Conservation (phyloP, 2,888 invertebrate genomes). For the Tipula unca region DNA sequence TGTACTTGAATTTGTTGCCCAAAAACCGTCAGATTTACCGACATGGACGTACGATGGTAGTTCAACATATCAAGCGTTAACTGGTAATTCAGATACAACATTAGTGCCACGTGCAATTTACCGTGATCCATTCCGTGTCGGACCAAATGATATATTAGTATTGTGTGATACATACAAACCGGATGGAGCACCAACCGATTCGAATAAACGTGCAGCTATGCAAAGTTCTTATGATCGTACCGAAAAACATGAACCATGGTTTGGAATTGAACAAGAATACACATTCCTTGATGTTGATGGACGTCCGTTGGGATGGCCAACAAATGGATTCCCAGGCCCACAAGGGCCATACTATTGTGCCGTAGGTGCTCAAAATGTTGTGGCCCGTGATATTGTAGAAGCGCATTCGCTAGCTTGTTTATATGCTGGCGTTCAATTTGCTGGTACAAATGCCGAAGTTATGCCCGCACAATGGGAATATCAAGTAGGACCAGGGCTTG, state of each 20-base stretch:
- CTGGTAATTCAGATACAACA: conserved; percentile 63
- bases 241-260: conserved; percentile 58
- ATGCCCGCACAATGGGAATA: conserved; percentile 71
- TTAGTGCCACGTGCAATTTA: conserved; percentile 70
- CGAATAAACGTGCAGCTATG: conserved; percentile 45
- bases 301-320: conserved; percentile 67
- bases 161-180: conserved; percentile 67
- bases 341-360: conserved; percentile 79
- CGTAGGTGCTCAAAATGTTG: conserved; percentile 67
- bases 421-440: conserved; percentile 67
- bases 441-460: conserved; percentile 76
- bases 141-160: conserved; percentile 62
- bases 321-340: conserved; percentile 57
- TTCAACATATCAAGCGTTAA: conserved; percentile 56
- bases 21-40: conserved; percentile 52
- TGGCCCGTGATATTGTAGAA: conserved; percentile 73
- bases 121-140: conserved; percentile 65
- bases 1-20: conserved; percentile 57
- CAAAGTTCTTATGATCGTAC: conserved; percentile 48
- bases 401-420: conserved; percentile 61
- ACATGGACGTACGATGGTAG: conserved; percentile 71
- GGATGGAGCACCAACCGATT: conserved; percentile 42
- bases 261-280: conserved; percentile 64
- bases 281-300: conserved; percentile 48
- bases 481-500: conserved; percentile 55